Conservation (phyloP, 2,797 vertebrate species). For the Catamblyrhynchus diadema region DNA sequence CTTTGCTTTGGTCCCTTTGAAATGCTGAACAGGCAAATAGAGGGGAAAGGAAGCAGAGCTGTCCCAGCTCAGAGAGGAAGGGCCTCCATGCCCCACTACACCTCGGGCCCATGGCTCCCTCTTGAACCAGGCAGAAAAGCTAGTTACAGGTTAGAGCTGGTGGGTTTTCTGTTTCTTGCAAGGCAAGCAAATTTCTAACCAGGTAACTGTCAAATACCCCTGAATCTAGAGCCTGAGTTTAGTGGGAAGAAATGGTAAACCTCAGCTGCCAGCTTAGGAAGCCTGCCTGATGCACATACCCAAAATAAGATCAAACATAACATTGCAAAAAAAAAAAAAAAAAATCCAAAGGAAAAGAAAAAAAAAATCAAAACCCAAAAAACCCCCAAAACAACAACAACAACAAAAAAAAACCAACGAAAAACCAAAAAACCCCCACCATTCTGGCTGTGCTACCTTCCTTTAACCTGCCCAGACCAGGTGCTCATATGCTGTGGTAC, state of each 20-base stretch:
- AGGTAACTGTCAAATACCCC: not conserved
- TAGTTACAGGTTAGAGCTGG: not conserved
- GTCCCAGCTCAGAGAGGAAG: not conserved
- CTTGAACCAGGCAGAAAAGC: not conserved
- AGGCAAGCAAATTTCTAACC: not conserved
- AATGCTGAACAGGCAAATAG: not conserved
- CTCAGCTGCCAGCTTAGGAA: not conserved
- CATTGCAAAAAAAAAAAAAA: not conserved
- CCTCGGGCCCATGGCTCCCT: not conserved
- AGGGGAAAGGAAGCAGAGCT: not conserved
- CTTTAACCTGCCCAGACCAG: not conserved
- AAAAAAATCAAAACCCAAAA: not conserved
- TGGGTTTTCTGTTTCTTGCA: not conserved
- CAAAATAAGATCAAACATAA: not conserved
- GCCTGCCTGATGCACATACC: not conserved
- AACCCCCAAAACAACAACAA: too few species aligned
- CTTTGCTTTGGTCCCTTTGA: not conserved
- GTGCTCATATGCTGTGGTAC: not conserved
- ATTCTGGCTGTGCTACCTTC: not conserved
- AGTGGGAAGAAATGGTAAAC: not conserved
- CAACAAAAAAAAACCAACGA: not conserved
- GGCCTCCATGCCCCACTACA: rapidly evolving
- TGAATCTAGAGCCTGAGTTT: not conserved
- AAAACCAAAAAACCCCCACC: rapidly evolving
- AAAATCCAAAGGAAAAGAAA: too few species aligned